Evolutionary conservation across 2,888 invertebrate species (phyloP), one percentile per base, ranked within the genome.

Genomic region (Amitus sp.): DNA sequence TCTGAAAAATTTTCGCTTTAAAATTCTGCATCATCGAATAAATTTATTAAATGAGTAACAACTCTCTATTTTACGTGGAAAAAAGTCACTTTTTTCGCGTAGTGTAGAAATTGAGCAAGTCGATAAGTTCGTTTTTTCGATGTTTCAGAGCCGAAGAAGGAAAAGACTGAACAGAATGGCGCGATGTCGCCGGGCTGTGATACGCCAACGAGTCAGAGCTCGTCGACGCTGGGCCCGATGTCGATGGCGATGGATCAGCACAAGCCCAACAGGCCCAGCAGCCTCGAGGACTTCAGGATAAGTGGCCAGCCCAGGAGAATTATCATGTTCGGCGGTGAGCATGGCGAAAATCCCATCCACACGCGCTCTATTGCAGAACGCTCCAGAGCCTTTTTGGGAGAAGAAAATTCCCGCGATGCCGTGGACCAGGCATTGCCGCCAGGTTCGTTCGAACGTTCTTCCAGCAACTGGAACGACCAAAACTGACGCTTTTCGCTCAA

Each of bases 61-160:
- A n/a, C n/a, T n/a, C n/a, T n/a, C n/a, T n/a, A n/a, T n/a, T n/a
- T n/a, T n/a, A n/a, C n/a, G n/a, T n/a, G n/a, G n/a, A n/a, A n/a
- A n/a, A n/a, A n/a, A n/a, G n/a, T 23, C 23, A 23, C 23, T 23
- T 23, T 23, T 23, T 23, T 23, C 23, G 23, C n/a, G n/a, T n/a
- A 23, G 23, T 7, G 23, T 23, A 3, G 23, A 23, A 23, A 23
- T 30, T 7, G 2, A 30, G 6, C n/a, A 30, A 30, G 10, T 2
- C 30, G n/a, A 30, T 10, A 30, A 2, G 30, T 30, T 23, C 3
- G 9, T 13, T 37, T 37, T 37, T 13, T 2, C 82, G n/a, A n/a
- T 68, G 78, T 89, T 89, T 28, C 89, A 94, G 94, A 94, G 89
- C 92, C 93, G 89, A 92, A 93, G 88, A 94, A 93, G 89, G 93